Conservation (phyloP, 2,113 vertebrate genomes). For the Nothocercus nigrocapillus region DNA sequence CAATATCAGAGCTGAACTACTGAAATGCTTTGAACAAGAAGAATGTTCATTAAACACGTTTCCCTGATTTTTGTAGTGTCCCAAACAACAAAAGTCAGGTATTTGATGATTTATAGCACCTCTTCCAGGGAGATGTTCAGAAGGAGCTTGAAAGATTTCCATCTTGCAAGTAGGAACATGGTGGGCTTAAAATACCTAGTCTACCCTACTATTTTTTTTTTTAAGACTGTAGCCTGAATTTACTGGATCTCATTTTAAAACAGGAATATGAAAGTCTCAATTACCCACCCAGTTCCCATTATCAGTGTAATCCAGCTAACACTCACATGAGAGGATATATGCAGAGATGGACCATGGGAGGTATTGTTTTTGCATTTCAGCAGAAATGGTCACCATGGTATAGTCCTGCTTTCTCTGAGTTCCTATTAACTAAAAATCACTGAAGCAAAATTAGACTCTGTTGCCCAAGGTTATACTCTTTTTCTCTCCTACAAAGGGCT, state of each 20-base stretch:
- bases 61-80: not conserved
- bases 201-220: not conserved
- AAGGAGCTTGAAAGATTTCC: not conserved
- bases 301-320: conserved; percentile 32
- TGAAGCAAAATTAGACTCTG: conserved; percentile 57
- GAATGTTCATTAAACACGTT: conserved; percentile 44
- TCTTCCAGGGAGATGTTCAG: conserved; percentile 17
- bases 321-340: conserved; percentile 25
- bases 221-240: not conserved
- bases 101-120: conserved; percentile 1
- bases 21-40: conserved; percentile 59
- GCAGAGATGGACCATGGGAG: conserved; percentile 26
- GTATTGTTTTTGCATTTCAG: not conserved
- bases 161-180: conserved; percentile 41
- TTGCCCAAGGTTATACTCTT: conserved; percentile 48
- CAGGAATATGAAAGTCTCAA: conserved; percentile 2
- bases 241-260: conserved; percentile 46
- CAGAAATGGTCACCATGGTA: not conserved
- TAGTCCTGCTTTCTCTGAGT: conserved; percentile 14
- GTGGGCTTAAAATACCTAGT: not conserved
- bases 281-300: conserved; percentile 46
- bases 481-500: conserved; percentile 4
- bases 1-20: conserved; percentile 61
- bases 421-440: conserved; percentile 25
- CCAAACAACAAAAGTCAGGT: conserved; percentile 32